Evolutionary conservation across 1,140 invertebrate species (phyloP), one percentile per base, ranked within the genome.

Genomic region (Hylaeus volcanicus): DNA sequence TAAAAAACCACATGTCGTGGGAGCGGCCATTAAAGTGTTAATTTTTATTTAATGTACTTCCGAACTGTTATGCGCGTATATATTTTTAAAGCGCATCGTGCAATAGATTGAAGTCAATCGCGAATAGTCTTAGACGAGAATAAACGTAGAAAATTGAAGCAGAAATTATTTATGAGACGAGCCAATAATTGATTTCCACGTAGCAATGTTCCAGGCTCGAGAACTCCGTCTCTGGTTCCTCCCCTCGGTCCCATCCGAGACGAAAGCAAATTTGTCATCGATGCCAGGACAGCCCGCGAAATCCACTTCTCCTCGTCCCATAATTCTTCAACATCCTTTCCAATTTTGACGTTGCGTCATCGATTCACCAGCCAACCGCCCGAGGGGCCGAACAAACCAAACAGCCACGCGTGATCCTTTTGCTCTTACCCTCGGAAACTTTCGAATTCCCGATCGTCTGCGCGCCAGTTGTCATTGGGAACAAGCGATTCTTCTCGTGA

Each of bases 241-340:
- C 2, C 51, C 51, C 51, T 11, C 9, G 6, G 6, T 51, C 9
- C 51, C 6, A 11, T 0, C 60, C 9, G 26, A 74, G 71, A 65
- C 79, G 72, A 83, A 81, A 85, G 85, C 85, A 86, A 86, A 85
- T 86, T 86, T 86, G 85, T 86, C 85, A 86, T 85, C 75, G 75
- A 78, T 53, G 48, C 55, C 74, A 15, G 77, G 76, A 82, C 80
- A 72, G 79, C 61, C 68, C 63, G 69, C 81, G 69, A 82, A 68
- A 70, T 48, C 63, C 63, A 51, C 63, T 56, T 55, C 56, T 78
- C 80, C 70, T 80, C 81, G 77, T 72, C 79, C 80, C 81, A 80
- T 83, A 80, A 83, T 83, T 83, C 77, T 80, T 83, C 81, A 61
- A 83, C 79, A 69, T 76, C 53, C 79, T 75, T 74, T 79, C 66